These are phyloP conservation scores for Urocolius indicus DNA, from an alignment of 2,113 vertebrate genomes.

Conservation along the genomic window DNA sequence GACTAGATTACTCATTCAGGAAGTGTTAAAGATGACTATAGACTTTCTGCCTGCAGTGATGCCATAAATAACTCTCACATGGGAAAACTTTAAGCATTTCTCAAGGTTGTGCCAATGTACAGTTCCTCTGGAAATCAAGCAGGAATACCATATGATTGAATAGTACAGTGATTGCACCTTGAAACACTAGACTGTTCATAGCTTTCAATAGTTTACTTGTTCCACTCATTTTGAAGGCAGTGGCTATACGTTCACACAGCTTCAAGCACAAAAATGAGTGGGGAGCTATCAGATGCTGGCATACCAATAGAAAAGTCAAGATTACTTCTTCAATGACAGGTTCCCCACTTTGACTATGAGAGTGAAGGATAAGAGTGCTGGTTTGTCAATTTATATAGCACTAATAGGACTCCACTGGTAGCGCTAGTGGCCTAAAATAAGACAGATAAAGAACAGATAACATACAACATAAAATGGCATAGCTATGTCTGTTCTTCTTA, in stretches of 20 bases:
- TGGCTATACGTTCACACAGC: background rate
- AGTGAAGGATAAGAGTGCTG: background rate
- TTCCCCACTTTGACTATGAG: background rate
- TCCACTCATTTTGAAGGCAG: background rate
- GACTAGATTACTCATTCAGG: background rate
- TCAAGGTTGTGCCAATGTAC: background rate
- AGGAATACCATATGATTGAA: background rate
- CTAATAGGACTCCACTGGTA: background rate
- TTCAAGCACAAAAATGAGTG: background rate
- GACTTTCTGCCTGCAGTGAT: background rate
- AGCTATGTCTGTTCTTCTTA: background rate
- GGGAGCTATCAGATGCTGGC: background rate
- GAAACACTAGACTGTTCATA: background rate
- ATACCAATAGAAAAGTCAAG: background rate
- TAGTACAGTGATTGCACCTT: background rate
- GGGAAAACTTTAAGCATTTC: background rate
- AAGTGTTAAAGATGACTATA: background rate
- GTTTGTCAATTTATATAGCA: background rate
- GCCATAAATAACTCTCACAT: background rate
- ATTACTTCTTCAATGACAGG: background rate
- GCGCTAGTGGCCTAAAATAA: background rate
- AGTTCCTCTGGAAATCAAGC: background rate
- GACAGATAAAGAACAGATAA: background rate
- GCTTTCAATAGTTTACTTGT: background rate
- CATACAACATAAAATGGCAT: background rate